Evolutionary conservation across 2,797 vertebrate species (phyloP), one percentile per base, ranked within the genome.

Genomic region (Enteromius argenteus): DNA sequence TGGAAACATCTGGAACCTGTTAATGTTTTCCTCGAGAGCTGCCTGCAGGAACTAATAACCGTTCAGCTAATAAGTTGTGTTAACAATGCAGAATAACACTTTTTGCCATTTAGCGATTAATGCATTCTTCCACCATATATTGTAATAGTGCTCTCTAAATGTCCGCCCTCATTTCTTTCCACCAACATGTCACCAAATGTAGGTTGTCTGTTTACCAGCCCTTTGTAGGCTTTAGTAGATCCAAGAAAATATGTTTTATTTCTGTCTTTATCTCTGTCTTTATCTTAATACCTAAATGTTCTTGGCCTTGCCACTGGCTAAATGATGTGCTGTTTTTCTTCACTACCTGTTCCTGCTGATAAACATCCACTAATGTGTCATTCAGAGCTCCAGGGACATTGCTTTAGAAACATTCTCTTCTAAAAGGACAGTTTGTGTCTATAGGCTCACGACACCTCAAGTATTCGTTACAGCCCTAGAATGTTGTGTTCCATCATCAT

Each of bases 11-110:
- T 79, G 60, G 44, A 79, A 79, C 11, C 42, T 49, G 69, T 5
- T 8, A 0, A 68, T 30, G 5, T 73, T 92, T 93, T 93, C 93
- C 90, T 90, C 85, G 89, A 94, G 90, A 91, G 71, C 81, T 2
- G 58, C 32, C 35, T 73, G 17, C n/a, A 62, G 32, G 15, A 79
- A 76, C 35, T 60, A 58, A 60, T 17, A 37, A 37, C 19, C 17
- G 35, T 58, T 60, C n/a, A 60, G 8, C 21, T 58, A 39, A 42
- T 39, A 27, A 42, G 14, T 27, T 76, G 21, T 37, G 7, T 27
- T 60, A 14, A 27, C 35, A 27, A 42, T 76, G 53, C 15, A 58
- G 21, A 4, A 42, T 58, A 23, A 60, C 58, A 42, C 7, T 27
- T 4, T 58, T 53, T 53, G 46, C 11, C 21, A 23, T 60, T 58